A percentile compares a stretch with the other conserved stretches of the same genome.
phyloP scores from a whole-genome alignment of 2,888 invertebrate species.

The Tiliacea aurago region DNA sequence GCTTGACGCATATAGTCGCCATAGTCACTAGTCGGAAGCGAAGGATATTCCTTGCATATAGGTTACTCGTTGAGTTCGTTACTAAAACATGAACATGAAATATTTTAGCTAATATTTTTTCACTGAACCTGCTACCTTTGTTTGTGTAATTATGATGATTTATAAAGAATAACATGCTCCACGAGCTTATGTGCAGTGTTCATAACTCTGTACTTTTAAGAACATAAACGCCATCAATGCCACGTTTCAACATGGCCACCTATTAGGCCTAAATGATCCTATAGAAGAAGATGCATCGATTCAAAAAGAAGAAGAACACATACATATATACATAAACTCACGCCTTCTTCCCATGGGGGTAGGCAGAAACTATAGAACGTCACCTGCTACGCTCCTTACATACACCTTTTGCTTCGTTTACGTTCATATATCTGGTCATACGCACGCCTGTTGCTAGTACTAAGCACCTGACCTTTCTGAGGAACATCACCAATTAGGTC shows the following conservation, averaged over 20 bases:
- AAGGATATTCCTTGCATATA: slow-evolving; percentile 12
- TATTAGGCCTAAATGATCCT: not conserved
- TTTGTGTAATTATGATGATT: not conserved
- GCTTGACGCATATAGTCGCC: slow-evolving; percentile 12
- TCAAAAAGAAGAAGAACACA: not conserved
- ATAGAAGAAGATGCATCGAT: not conserved
- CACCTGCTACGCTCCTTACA: too few relatives aligned
- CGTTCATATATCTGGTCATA: too few relatives aligned
- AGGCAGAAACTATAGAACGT: too few relatives aligned
- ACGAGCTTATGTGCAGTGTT: not conserved
- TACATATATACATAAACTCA: too few relatives aligned
- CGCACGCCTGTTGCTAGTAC: too few relatives aligned
- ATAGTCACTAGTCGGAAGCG: slow-evolving; percentile 7
- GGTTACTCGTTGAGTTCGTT: not conserved
- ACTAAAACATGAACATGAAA: slow-evolving; percentile 8
- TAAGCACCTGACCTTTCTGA: too few relatives aligned
- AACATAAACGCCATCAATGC: not conserved
- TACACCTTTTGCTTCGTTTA: too few relatives aligned
- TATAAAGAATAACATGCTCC: not conserved
- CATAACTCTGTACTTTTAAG: not conserved
- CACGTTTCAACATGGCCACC: not conserved
- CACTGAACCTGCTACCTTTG: not conserved
- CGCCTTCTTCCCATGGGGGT: too few relatives aligned
- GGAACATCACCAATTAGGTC: too few relatives aligned
- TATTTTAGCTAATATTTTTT: not conserved